Evolutionary conservation across 2,888 invertebrate species (phyloP).

Genomic region (Epinotia brunnichana): DNA sequence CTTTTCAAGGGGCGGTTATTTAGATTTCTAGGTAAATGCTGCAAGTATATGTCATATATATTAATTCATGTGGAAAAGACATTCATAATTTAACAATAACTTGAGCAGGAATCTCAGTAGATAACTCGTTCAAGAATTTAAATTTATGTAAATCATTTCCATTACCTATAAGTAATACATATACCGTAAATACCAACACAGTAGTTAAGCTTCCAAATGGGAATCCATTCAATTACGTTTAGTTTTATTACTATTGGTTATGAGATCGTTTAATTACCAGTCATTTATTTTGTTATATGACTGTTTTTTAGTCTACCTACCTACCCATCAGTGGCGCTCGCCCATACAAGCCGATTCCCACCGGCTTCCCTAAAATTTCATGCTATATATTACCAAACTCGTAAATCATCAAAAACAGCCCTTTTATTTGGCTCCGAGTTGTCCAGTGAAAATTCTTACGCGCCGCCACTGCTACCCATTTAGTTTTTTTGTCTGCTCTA

Average conservation of each 20-base stretch:
- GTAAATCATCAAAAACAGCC: too few species aligned
- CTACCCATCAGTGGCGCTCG: too few species aligned
- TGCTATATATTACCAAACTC: too few species aligned
- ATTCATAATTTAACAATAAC: constrained; percentile 16
- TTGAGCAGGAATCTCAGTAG: constrained; percentile 12
- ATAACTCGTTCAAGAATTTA: constrained; percentile 23
- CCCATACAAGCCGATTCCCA: too few species aligned
- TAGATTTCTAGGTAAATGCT: not conserved
- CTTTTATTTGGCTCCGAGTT: too few species aligned
- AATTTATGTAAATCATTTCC: constrained; percentile 24
- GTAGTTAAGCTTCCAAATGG: not conserved
- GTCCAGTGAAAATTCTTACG: too few species aligned
- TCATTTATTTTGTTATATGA: not conserved
- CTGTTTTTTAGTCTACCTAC: not conserved
- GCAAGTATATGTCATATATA: not conserved
- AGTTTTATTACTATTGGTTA: not conserved
- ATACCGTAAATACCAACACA: not conserved
- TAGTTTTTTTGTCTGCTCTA: not conserved
- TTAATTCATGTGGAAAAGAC: not conserved
- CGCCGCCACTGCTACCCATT: too few species aligned
- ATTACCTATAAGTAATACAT: not conserved
- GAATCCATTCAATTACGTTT: not conserved
- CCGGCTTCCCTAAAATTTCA: too few species aligned
- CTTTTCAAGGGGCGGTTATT: not conserved
- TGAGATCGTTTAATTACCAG: not conserved